A percentile compares a stretch with the other conserved stretches of the same genome.
Evolutionary conservation across 2,113 vertebrate genomes (phyloP).

Genomic region (Phaethon lepturus): DNA sequence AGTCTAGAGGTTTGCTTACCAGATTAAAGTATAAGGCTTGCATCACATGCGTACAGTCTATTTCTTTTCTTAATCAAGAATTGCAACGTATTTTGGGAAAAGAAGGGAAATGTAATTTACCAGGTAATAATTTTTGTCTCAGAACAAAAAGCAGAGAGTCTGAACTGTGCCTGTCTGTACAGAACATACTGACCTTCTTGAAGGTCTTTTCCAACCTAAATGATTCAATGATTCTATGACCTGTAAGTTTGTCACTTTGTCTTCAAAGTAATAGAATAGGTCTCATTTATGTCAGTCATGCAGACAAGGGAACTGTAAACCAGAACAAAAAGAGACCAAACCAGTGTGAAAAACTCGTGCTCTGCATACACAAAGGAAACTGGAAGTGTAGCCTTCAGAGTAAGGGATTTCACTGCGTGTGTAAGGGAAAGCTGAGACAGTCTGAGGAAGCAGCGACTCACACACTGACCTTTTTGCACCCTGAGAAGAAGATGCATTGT

Average conservation of each 20-base stretch:
- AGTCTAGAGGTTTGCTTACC: conserved; percentile 73
- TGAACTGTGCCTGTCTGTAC: neutral
- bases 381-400: neutral
- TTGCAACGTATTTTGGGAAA: neutral
- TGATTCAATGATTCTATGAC: neutral
- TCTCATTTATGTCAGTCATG: neutral
- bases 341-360: neutral
- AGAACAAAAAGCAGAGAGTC: neutral
- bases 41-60: conserved; percentile 25
- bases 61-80: conserved; percentile 24
- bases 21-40: conserved; percentile 65
- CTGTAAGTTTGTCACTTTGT: neutral
- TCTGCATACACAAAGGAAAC: neutral
- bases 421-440: neutral
- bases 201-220: neutral
- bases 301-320: neutral
- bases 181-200: neutral
- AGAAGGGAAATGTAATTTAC: neutral
- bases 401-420: neutral
- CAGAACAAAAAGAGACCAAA: neutral
- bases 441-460: neutral
- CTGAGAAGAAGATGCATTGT: conserved; percentile 9
- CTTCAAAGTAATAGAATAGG: neutral
- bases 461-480: neutral
- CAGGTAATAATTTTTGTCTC: neutral